Evolutionary conservation across 1,140 invertebrate genomes (phyloP), one percentile per base, ranked within the genome.

Genomic region (Drosophila nigrodunni): DNA sequence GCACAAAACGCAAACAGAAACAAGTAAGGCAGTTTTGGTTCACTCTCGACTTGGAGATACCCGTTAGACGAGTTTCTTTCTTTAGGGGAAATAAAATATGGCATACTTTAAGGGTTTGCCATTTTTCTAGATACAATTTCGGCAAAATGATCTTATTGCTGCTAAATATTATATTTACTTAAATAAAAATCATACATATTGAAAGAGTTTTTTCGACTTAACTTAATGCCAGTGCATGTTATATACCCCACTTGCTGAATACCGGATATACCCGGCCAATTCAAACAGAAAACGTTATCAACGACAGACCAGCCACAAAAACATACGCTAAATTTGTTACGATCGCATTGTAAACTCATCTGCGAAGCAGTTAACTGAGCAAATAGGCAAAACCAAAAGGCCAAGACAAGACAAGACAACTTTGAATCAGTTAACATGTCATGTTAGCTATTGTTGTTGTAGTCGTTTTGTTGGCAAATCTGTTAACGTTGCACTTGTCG

Each of bases 401-500:
- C 25, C 25, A 30, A 30, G 25, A 30, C 25, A 30, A 30, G 25
- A 30, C 25, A 88, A 47, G 15, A 68, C 64, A 70, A 54, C 37
- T 62, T 21, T 39, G 21, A 65, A 46, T 69, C 34, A 43, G 62
- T 49, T 70, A 41, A 35, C 35, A 39, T 21, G 47, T 50, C 64
- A 58, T 59, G 50, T 54, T 70, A 52, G 44, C 10, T 73, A 39
- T 49, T 62, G 39, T 34, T 46, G 58, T 39, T 52, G 55, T 43
- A 50, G 69, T 25, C 15, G 55, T 39, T 61, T 61, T 44, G 43
- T 44, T 47, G 49, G 43, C 67, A 80, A 78, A 80, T 66, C 80
- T 75, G 80, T 74, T 83, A 80, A 82, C 68, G 73, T 76, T 87
- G 82, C 82, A 86, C 82, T 86, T 86, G 82, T 82, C 76, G 80